These are phyloP conservation scores for Ara ararauna DNA, from an alignment of 2,797 vertebrate species.

Conservation along the genomic window DNA sequence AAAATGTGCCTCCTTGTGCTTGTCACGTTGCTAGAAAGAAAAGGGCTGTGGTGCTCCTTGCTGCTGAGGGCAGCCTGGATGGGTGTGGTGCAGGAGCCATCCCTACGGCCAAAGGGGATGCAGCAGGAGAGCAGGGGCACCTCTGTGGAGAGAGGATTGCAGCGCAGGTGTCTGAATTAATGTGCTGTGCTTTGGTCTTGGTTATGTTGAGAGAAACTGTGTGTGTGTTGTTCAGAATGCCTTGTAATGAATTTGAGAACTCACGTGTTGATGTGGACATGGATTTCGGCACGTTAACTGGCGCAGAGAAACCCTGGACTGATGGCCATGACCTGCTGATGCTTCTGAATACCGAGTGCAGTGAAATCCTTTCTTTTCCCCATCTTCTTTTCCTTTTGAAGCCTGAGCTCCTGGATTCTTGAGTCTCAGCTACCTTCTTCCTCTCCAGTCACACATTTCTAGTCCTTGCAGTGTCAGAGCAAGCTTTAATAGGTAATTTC, in stretches of 20 bases:
- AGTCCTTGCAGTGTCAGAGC: constrained; percentile 13
- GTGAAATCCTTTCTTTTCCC: neutral
- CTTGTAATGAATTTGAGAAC: neutral
- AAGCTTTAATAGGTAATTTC: constrained; percentile 28
- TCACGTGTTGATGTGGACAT: neutral
- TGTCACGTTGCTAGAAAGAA: neutral
- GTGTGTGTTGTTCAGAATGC: neutral
- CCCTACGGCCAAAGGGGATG: neutral
- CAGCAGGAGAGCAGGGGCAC: fast-evolving
- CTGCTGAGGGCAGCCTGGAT: neutral
- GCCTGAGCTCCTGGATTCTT: neutral
- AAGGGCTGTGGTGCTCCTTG: neutral
- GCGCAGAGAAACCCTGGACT: neutral
- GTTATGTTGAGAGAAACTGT: neutral
- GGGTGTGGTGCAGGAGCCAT: neutral
- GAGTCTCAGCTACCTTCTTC: neutral
- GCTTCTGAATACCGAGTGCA: neutral
- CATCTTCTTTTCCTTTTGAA: neutral
- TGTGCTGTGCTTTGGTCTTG: neutral
- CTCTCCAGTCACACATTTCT: neutral
- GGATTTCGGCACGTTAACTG: neutral
- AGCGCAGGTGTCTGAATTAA: fast-evolving
- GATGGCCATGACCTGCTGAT: neutral
- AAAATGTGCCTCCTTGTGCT: neutral
- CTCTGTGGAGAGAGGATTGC: fast-evolving